A percentile compares a stretch with the other conserved stretches of the same genome.
These are phyloP conservation scores for Xiphorhynchus elegans DNA, from an alignment of 2,113 vertebrate species.

Conservation along the genomic window DNA sequence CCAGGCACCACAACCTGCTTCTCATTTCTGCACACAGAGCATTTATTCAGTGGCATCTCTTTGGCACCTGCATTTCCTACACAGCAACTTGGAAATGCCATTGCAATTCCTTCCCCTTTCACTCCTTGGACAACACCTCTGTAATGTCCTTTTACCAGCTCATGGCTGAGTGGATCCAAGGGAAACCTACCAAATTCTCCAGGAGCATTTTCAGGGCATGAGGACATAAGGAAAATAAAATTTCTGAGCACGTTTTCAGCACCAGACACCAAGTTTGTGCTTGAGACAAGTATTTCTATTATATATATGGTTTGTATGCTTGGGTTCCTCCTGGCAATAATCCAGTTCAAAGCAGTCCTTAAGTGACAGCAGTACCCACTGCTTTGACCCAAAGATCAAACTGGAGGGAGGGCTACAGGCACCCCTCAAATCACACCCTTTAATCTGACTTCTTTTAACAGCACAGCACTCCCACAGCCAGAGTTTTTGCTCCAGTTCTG, in stretches of 20 bases:
- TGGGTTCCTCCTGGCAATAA: neutral
- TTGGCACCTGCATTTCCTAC: neutral
- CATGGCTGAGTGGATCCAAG: neutral
- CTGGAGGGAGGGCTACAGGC: neutral
- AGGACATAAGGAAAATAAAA: neutral
- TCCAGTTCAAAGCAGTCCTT: neutral
- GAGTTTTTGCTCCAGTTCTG: neutral
- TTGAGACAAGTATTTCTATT: neutral
- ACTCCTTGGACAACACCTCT: neutral
- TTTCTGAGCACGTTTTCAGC: neutral
- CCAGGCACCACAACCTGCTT: neutral
- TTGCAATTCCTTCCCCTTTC: neutral
- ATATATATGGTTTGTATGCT: neutral
- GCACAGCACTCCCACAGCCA: neutral
- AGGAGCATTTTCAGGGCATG: neutral
- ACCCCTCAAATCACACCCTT: neutral
- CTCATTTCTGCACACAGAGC: neutral
- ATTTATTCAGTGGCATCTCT: neutral
- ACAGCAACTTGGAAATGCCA: neutral
- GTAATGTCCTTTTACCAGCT: neutral
- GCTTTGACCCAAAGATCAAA: neutral
- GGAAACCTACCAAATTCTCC: neutral
- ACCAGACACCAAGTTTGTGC: neutral
- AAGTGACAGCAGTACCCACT: neutral
- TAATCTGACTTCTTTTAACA: neutral